Percentiles rank a stretch among this genome's conserved stretches.
Conservation (phyloP, 2,797 vertebrate species). For the Discoglossus pictus region DNA sequence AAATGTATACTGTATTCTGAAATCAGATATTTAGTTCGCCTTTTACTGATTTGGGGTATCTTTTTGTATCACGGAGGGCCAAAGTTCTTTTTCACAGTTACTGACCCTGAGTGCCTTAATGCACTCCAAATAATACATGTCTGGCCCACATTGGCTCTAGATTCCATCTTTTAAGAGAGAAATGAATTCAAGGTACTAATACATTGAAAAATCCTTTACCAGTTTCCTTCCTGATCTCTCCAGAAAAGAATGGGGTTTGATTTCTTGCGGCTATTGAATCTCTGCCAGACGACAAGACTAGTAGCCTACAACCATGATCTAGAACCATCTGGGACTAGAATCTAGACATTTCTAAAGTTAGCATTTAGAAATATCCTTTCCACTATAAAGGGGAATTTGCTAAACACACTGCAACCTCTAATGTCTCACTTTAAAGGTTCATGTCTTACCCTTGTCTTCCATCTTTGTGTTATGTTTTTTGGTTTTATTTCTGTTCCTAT, state of each 20-base stretch:
- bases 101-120: conserved; percentile 22
- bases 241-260: not conserved
- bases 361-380: conserved; percentile 22
- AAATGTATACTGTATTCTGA: too few relatives aligned
- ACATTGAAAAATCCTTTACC: too few relatives aligned
- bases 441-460: conserved; percentile 47
- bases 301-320: conserved; percentile 4
- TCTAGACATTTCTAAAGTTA: too few relatives aligned
- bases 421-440: conserved; percentile 29
- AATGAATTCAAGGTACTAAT: too few relatives aligned
- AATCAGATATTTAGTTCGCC: too few relatives aligned
- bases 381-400: too few relatives aligned
- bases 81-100: too few relatives aligned
- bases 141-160: too few relatives aligned
- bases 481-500: conserved; percentile 85
- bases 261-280: conserved; percentile 5
- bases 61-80: too few relatives aligned
- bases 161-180: too few relatives aligned
- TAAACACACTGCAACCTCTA: conserved; percentile 37
- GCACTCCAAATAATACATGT: conserved; percentile 14
- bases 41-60: too few relatives aligned
- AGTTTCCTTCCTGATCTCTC: too few relatives aligned
- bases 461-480: conserved; percentile 81
- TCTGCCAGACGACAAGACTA: conserved; percentile 13
- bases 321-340: not conserved